phyloP scores from a whole-genome alignment of 2,797 vertebrate genomes.

The Dendrocincla fuliginosa region DNA sequence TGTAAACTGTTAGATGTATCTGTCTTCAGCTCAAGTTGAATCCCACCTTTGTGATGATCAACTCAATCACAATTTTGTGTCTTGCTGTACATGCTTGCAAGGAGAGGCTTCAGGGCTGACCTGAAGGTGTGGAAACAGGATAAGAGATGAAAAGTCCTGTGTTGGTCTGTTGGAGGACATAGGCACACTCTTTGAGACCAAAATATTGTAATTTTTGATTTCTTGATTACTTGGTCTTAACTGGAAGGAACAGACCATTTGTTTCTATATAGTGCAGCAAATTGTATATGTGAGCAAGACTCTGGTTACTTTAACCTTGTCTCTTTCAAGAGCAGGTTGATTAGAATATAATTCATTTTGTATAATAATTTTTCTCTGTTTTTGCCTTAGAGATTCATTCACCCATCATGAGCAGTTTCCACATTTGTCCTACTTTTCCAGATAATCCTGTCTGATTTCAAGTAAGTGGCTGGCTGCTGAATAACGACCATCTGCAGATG shows the following conservation, averaged over 20 bases:
- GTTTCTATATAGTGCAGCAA: neutral
- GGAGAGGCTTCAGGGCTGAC: neutral
- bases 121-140: neutral
- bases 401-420: neutral
- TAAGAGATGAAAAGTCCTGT: neutral
- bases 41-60: neutral
- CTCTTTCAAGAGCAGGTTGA: neutral
- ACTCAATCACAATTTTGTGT: neutral
- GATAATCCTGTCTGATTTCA: neutral
- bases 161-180: neutral
- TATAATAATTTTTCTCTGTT: neutral
- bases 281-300: neutral
- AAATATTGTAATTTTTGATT: neutral
- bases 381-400: neutral
- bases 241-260: fast-evolving
- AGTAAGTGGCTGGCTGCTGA: neutral
- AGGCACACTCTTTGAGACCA: neutral
- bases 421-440: neutral
- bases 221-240: neutral
- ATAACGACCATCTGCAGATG: neutral
- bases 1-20: neutral
- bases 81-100: neutral
- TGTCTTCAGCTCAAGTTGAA: neutral
- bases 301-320: neutral
- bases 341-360: neutral